Evolutionary conservation across 2,797 vertebrate species (phyloP).

Genomic region (Muscicapa comitata): DNA sequence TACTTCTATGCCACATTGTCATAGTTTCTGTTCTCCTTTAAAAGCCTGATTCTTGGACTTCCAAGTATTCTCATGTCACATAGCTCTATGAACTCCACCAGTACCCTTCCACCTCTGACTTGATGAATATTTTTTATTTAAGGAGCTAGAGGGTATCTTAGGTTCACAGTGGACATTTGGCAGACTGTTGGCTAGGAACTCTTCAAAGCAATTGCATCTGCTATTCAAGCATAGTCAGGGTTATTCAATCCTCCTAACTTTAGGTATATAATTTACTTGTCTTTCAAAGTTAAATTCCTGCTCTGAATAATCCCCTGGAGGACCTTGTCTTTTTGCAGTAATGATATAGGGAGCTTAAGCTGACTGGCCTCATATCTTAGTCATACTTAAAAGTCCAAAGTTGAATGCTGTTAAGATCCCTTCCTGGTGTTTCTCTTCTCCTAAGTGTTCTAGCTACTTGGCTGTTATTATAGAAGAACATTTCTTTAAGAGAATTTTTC

Average conservation of each 20-base stretch:
- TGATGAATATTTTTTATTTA: not conserved
- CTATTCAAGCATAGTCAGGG: not conserved
- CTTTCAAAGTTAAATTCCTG: not conserved
- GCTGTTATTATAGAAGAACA: not conserved
- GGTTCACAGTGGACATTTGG: not conserved
- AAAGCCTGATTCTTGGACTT: not conserved
- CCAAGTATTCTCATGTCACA: not conserved
- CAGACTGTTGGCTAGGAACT: not conserved
- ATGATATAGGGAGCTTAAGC: not conserved
- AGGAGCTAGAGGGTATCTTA: not conserved
- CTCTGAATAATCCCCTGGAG: not conserved
- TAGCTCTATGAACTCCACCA: not conserved
- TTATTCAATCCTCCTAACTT: not conserved
- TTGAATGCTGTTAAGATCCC: not conserved
- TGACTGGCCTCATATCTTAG: not conserved
- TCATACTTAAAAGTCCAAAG: not conserved
- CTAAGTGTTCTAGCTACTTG: not conserved
- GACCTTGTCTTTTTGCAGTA: not conserved
- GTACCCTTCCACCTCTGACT: not conserved
- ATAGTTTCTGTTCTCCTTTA: not conserved
- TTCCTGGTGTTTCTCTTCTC: not conserved
- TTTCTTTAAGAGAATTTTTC: not conserved
- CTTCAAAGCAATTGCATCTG: not conserved
- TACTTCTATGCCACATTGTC: not conserved
- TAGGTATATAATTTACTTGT: not conserved